phyloP scores from a whole-genome alignment of 1,140 invertebrate species.

The Diorhabda sublineata region DNA sequence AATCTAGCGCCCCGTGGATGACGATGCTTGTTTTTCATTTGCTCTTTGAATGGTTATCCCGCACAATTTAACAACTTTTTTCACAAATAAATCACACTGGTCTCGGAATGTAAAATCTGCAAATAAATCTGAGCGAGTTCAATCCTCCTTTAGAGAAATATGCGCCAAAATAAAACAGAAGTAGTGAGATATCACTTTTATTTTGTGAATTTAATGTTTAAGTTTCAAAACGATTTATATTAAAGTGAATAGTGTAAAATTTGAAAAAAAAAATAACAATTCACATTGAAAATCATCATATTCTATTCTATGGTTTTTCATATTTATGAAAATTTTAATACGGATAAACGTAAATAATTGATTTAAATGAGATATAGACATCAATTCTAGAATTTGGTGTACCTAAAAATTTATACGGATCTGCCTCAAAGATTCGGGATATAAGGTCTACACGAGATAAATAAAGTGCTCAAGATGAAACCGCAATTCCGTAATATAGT shows the following conservation, averaged over 20 bases:
- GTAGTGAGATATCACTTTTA: not conserved
- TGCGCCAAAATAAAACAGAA: not conserved
- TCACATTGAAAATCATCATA: no score
- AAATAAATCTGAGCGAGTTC: not conserved
- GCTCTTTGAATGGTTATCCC: constrained; percentile 21
- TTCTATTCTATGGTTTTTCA: no score
- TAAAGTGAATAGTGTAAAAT: not conserved
- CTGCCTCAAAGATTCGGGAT: no score
- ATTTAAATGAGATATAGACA: no score
- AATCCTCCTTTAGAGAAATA: constrained; percentile 1
- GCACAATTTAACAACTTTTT: constrained; percentile 22
- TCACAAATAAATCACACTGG: not conserved
- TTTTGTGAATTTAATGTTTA: not conserved
- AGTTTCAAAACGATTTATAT: not conserved
- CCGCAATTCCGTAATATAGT: no score
- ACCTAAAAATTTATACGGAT: no score
- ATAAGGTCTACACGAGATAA: no score
- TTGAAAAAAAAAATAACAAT: no score
- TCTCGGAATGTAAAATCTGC: constrained; percentile 1
- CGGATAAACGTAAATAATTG: no score
- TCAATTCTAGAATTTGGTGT: no score
- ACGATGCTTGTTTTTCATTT: constrained; percentile 23
- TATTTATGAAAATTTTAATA: no score
- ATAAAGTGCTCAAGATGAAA: no score
- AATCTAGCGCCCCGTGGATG: constrained; percentile 15